Evolutionary conservation across 2,113 vertebrate species (phyloP), one percentile per base, ranked within the genome.

Genomic region (Erinaceus europaeus): DNA sequence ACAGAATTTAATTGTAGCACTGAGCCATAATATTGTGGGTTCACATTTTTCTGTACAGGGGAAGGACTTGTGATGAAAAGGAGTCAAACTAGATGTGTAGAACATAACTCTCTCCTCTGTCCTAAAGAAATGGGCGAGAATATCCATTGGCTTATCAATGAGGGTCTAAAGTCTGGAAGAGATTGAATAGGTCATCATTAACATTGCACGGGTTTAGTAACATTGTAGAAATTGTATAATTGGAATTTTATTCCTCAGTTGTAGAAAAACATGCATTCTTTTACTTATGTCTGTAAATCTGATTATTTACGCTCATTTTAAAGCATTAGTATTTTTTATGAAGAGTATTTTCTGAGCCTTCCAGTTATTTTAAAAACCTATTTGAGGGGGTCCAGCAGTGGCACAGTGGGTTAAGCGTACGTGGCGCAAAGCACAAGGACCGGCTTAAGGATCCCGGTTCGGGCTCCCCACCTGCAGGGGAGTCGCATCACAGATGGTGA

Each of bases 21-120:
- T 94, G 64, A 90, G 67, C 3, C 42, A 20, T 15, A 5, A 25
- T 71, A 76, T 69, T 86, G 21, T 64, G 18, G 52, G 84, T 73
- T 80, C 44, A 77, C 71, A 53, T 15, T 90, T 91, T 88, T 75
- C 27, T 57, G 27, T 68, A 38, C 14, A 79, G 84, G 62, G 80
- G 77, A 86, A 93, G 15, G n/a, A 55, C 10, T 87, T 42, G 2
- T 57, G 68, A 88, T 80, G 42, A 67, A 89, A 86, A 80, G 40
- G 32, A 79, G 44, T 86, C 38, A 90, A 80, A 88, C 14, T 25
- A 86, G 52, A 21, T 38, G 80, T n/a, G 46, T 9, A 86, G 73
- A 80, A 76, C 18, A 29, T 40, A 7, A 10, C 17, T 75, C 36
- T 75, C 73, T 86, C 55, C 57, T 62, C 17, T 27, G 13, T 59